phyloP scores from a whole-genome alignment of 2,888 invertebrate species.

The Caenorhabditis drosophilae region DNA sequence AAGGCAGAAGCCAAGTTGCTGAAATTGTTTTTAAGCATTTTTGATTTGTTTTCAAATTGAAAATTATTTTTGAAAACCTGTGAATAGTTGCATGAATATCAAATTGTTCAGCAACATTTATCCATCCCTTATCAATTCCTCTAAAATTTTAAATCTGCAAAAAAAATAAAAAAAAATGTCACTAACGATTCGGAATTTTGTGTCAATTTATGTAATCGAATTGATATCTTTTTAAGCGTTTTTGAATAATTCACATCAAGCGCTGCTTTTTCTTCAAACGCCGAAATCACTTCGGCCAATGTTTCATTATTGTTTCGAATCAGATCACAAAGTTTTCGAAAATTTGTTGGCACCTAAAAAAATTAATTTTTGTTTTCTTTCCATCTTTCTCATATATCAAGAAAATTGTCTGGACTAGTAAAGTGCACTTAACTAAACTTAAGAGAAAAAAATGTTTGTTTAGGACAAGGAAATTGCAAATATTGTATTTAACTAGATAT shows the following conservation, averaged over 20 bases:
- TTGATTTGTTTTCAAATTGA: not conserved
- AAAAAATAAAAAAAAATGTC: not conserved
- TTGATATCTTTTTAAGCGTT: conserved; percentile 49
- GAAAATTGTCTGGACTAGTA: not conserved
- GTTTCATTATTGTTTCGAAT: conserved; percentile 47
- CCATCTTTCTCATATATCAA: not conserved
- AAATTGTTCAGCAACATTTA: conserved; percentile 57
- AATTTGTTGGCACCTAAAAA: conserved; percentile 43
- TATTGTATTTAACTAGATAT: no score
- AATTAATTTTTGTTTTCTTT: not conserved
- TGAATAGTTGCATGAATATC: conserved; percentile 59
- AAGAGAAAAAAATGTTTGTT: no score
- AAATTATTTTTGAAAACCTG: conserved; percentile 20
- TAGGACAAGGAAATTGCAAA: no score
- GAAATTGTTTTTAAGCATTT: conserved; percentile 5
- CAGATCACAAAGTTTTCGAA: conserved; percentile 43
- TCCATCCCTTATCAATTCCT: conserved; percentile 58
- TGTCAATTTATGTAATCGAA: conserved; percentile 46
- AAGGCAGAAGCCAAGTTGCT: conserved; percentile 57
- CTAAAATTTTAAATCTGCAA: conserved; percentile 19
- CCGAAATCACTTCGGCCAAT: conserved; percentile 45
- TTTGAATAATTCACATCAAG: conserved; percentile 54
- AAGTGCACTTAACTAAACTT: no score
- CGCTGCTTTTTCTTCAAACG: conserved; percentile 53
- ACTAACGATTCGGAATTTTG: conserved; percentile 44